Evolutionary conservation across 2,888 invertebrate genomes (phyloP).

Genomic region (Altica lythri): DNA sequence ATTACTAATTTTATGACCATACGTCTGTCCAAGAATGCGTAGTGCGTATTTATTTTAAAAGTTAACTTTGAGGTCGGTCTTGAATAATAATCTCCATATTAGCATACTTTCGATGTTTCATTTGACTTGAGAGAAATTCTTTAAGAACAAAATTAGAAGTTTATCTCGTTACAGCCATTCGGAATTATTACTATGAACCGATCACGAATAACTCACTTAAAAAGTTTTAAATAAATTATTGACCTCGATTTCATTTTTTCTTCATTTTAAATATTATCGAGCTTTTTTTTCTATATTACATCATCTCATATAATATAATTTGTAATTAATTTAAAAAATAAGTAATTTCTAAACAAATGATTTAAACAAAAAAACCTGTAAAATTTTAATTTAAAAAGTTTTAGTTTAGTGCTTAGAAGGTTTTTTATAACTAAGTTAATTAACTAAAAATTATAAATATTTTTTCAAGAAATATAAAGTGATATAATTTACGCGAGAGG

Average conservation of each 20-base stretch:
- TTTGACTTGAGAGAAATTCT: constrained; percentile 18
- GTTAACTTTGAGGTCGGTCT: constrained; percentile 25
- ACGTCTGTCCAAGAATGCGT: background rate
- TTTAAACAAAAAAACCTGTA: too few relatives aligned
- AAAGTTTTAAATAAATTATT: background rate
- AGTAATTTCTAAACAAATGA: too few relatives aligned
- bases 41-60: constrained; percentile 9
- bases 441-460: too few relatives aligned
- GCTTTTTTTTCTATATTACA: constrained; percentile 4
- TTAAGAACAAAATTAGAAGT: constrained; percentile 12
- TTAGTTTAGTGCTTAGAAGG: too few relatives aligned
- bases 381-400: too few relatives aligned
- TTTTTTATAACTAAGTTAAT: too few relatives aligned
- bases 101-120: constrained; percentile 33
- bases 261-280: constrained; percentile 7
- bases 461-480: too few relatives aligned
- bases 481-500: too few relatives aligned
- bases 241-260: constrained; percentile 7
- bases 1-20: constrained; percentile 7
- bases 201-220: background rate
- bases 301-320: constrained; percentile 2
- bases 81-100: constrained; percentile 32
- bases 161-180: constrained; percentile 11
- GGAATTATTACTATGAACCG: background rate
- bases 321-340: too few relatives aligned